phyloP scores from a whole-genome alignment of 2,113 vertebrate species.

The Cnemophilus loriae region DNA sequence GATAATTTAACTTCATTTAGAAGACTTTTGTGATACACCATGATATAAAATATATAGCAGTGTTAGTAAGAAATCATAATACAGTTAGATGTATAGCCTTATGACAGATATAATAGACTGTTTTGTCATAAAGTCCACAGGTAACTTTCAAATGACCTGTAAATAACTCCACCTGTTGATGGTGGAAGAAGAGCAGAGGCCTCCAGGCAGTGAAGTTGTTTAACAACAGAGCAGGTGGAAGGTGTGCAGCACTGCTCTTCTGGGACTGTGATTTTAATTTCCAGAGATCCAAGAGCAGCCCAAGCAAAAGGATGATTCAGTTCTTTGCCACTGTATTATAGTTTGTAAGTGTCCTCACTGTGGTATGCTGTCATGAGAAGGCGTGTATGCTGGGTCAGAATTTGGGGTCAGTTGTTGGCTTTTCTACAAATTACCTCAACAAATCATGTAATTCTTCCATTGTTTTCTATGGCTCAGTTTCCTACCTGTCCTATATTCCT shows the following conservation, averaged over 20 bases:
- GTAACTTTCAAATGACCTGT: not conserved
- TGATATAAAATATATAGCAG: not conserved
- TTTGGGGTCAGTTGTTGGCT: not conserved
- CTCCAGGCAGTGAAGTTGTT: not conserved
- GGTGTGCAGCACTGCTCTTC: not conserved
- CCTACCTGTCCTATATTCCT: not conserved
- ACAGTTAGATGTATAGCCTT: not conserved
- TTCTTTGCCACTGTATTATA: not conserved
- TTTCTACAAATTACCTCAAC: not conserved
- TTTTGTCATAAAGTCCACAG: not conserved
- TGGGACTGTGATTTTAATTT: not conserved
- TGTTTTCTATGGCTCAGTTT: not conserved
- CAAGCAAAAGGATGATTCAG: not conserved
- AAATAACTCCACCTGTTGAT: not conserved
- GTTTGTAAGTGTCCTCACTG: not conserved
- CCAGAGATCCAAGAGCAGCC: not conserved
- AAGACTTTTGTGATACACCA: not conserved
- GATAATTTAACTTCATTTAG: not conserved
- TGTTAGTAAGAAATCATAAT: not conserved
- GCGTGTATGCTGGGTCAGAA: not conserved
- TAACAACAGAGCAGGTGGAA: not conserved
- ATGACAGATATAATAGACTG: not conserved
- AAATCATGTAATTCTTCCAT: not conserved
- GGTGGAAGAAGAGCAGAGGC: not conserved
- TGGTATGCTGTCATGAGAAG: not conserved